Evolutionary conservation across 2,797 vertebrate species (phyloP).

Genomic region (Premnoplex brunnescens): DNA sequence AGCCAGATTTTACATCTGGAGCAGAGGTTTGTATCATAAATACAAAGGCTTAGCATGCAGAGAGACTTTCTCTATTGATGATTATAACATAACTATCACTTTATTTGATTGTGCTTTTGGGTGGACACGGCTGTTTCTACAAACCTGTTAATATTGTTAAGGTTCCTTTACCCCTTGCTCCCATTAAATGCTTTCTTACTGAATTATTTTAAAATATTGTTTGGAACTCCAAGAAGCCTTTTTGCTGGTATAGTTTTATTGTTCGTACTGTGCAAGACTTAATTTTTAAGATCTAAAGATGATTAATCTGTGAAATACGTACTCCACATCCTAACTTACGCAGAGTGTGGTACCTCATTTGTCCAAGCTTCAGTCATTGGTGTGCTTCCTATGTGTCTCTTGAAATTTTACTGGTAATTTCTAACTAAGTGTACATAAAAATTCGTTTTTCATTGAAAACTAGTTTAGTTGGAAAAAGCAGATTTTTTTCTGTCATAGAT

Average conservation of each 20-base stretch:
- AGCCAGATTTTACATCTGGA: slow-evolving; percentile 51
- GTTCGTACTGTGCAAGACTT: neutral
- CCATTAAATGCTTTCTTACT: slow-evolving; percentile 25
- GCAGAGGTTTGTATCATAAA: neutral
- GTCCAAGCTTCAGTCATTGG: neutral
- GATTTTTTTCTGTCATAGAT: neutral
- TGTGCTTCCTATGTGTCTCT: neutral
- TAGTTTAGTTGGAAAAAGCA: neutral
- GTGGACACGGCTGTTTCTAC: slow-evolving; percentile 14
- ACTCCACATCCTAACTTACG: neutral
- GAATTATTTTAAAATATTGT: slow-evolving; percentile 34
- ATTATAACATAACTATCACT: slow-evolving; percentile 33
- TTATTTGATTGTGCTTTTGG: slow-evolving; percentile 46
- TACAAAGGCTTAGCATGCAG: neutral
- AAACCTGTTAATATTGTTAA: slow-evolving; percentile 61
- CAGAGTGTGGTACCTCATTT: neutral
- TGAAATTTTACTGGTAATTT: neutral
- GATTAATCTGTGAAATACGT: slow-evolving; percentile 23
- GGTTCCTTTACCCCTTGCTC: slow-evolving; percentile 5
- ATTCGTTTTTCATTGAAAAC: neutral
- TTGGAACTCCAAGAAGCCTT: slow-evolving; percentile 23
- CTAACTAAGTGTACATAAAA: neutral
- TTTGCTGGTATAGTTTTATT: slow-evolving; percentile 15
- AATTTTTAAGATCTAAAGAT: slow-evolving; percentile 14
- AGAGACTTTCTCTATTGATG: slow-evolving; percentile 24